Evolutionary conservation across 2,113 vertebrate genomes (phyloP).

Genomic region (Lophotis ruficrista): DNA sequence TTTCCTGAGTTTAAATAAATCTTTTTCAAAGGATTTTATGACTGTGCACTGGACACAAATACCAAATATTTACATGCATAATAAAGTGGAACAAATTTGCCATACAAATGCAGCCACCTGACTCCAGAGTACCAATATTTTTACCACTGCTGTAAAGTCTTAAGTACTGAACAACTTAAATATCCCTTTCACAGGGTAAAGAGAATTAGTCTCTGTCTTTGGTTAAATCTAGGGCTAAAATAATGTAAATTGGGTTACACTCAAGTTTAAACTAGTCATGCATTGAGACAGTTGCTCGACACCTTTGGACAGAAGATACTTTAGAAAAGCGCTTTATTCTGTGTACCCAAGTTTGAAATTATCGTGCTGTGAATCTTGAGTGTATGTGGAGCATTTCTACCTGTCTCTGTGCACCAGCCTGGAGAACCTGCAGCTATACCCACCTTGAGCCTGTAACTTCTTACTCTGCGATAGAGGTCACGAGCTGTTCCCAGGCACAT

Average conservation of each 20-base stretch:
- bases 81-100: background rate
- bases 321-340: background rate
- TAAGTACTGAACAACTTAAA: background rate
- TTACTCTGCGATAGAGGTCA: background rate
- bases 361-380: background rate
- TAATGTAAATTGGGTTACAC: background rate
- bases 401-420: background rate
- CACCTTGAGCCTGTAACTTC: background rate
- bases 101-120: background rate
- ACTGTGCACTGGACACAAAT: background rate
- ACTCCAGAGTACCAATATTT: background rate
- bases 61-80: constrained; percentile 4
- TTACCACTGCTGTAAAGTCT: background rate
- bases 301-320: background rate
- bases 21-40: background rate
- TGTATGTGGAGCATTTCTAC: background rate
- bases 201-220: background rate
- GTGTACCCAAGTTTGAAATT: background rate
- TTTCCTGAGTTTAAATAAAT: background rate
- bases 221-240: background rate
- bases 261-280: background rate
- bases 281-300: background rate
- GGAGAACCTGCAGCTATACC: background rate
- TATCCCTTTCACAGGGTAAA: background rate
- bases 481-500: background rate